Evolutionary conservation across 2,888 invertebrate species (phyloP).

Genomic region (Strigamia transsilvanica): DNA sequence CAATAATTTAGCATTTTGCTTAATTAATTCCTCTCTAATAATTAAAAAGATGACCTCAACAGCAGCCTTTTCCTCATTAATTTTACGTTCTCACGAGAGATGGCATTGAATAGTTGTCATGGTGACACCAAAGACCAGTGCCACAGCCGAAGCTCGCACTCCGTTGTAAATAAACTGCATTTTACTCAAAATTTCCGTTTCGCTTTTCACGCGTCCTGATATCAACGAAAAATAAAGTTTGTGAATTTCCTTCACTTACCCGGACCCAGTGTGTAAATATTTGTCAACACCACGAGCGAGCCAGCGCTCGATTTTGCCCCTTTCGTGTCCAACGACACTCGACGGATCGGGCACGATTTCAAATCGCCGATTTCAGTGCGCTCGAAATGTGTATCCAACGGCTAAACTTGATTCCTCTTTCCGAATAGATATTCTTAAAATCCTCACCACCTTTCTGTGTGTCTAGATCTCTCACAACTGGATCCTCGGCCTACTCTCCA

Average conservation of each 20-base stretch:
- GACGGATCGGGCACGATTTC: not conserved
- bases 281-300: not conserved
- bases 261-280: not conserved
- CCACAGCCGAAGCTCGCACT: not conserved
- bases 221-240: not conserved
- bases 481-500: conserved; percentile 23
- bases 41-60: conserved; percentile 8
- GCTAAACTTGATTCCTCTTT: conserved; percentile 7
- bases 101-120: conserved; percentile 28
- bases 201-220: not conserved
- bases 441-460: conserved; percentile 16
- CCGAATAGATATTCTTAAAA: not conserved
- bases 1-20: not conserved
- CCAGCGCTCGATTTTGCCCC: not conserved
- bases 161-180: not conserved
- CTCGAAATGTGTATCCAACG: not conserved
- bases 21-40: not conserved
- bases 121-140: conserved; percentile 34
- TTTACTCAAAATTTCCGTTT: not conserved
- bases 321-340: not conserved
- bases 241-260: not conserved
- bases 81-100: conserved; percentile 17
- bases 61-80: conserved; percentile 27
- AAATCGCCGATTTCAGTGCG: not conserved
- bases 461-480: not conserved